phyloP scores from a whole-genome alignment of 2,797 vertebrate genomes.

The Trematomus bernacchii region DNA sequence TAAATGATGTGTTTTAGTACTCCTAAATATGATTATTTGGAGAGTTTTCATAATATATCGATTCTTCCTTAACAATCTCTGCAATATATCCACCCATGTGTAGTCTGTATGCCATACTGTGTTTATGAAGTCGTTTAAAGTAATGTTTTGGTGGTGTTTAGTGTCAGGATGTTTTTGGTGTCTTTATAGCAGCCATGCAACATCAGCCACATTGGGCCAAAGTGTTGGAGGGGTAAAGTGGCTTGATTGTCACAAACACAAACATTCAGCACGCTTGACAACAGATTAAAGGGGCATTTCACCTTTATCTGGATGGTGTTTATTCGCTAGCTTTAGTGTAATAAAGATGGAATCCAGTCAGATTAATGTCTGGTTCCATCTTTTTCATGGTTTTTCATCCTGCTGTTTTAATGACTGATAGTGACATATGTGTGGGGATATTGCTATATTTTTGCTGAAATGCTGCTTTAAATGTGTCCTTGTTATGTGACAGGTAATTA shows the following conservation, averaged over 20 bases:
- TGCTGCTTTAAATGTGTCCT: constrained; percentile 17
- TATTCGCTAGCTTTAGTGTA: not conserved
- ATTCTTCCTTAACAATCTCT: constrained; percentile 13
- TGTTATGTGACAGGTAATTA: not conserved
- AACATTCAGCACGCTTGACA: constrained; percentile 33
- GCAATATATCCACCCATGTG: not conserved
- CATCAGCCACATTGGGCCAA: constrained; percentile 46
- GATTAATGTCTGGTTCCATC: constrained; percentile 17
- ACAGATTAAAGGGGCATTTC: constrained; percentile 32
- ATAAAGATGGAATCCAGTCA: not conserved
- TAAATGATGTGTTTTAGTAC: not conserved
- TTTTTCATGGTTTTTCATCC: not conserved
- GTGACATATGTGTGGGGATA: not conserved
- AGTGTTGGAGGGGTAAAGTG: constrained; percentile 29
- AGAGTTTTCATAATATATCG: not conserved
- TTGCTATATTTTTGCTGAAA: constrained; percentile 32
- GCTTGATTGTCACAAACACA: constrained; percentile 72
- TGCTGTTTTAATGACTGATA: not conserved
- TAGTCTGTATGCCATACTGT: not conserved
- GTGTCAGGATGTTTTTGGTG: constrained; percentile 71
- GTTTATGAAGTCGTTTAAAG: constrained; percentile 8
- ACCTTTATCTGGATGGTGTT: not conserved
- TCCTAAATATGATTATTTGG: not conserved
- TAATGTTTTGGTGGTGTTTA: not conserved
- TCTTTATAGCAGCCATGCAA: constrained; percentile 72